Evolutionary conservation across 1,140 invertebrate genomes (phyloP).

Genomic region (Caenorhabditis latens): DNA sequence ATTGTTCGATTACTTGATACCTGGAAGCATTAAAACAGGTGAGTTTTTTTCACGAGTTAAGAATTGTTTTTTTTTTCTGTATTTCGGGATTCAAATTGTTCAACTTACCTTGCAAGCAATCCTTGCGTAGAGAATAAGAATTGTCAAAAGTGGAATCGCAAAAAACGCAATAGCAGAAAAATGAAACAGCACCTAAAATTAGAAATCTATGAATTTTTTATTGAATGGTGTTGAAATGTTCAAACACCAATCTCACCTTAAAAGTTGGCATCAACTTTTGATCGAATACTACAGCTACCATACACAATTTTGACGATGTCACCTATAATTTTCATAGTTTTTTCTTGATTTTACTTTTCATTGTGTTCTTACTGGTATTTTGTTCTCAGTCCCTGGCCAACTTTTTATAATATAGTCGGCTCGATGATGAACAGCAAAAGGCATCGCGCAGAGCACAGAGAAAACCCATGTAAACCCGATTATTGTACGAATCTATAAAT

Average conservation of each 20-base stretch:
- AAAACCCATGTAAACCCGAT: slow-evolving; percentile 61
- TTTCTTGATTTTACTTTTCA: neutral
- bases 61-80: no score
- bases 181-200: slow-evolving; percentile 63
- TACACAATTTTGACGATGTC: slow-evolving; percentile 64
- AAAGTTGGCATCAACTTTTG: slow-evolving; percentile 34
- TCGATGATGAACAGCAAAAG: slow-evolving; percentile 60
- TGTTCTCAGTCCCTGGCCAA: slow-evolving; percentile 57
- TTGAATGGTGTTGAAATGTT: neutral
- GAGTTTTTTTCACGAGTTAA: neutral
- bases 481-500: slow-evolving; percentile 30
- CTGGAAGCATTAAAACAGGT: neutral
- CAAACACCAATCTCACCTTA: slow-evolving; percentile 29
- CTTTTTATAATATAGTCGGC: slow-evolving; percentile 63
- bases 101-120: slow-evolving; percentile 59
- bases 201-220: neutral
- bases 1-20: slow-evolving; percentile 38
- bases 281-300: slow-evolving; percentile 60
- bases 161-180: slow-evolving; percentile 65
- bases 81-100: neutral
- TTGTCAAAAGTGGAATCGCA: slow-evolving; percentile 59
- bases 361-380: slow-evolving; percentile 41
- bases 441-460: slow-evolving; percentile 61
- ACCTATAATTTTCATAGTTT: slow-evolving; percentile 39
- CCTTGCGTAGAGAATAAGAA: slow-evolving; percentile 57